Evolutionary conservation across 23 tunicate species (phyloP).

Genomic region (Aplidium turbinatum): DNA sequence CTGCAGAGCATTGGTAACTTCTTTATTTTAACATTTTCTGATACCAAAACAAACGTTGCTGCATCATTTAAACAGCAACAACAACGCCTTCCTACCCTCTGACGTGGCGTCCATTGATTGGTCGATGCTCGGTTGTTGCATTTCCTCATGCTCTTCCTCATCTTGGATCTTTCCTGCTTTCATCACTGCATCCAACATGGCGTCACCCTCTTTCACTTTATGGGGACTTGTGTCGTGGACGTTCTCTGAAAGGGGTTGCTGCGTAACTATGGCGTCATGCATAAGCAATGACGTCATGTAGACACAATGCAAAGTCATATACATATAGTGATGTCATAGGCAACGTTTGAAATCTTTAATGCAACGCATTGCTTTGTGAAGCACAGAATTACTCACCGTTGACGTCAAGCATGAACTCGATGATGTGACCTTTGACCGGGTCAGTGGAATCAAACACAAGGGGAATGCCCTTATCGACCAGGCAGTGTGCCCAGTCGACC

Average conservation of each 20-base stretch:
- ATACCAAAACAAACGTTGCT: background rate
- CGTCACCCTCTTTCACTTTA: conserved; percentile 43
- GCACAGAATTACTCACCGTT: no score
- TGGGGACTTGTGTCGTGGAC: conserved; percentile 42
- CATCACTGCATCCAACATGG: conserved; percentile 46
- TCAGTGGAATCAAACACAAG: conserved; percentile 87
- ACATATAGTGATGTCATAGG: no score
- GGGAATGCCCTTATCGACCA: conserved; percentile 81
- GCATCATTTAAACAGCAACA: background rate
- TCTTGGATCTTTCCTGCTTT: conserved; percentile 7
- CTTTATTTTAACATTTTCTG: background rate
- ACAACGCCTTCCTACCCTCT: background rate
- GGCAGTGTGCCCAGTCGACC: conserved; percentile 86
- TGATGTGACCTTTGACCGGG: conserved; percentile 84
- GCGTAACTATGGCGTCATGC: no score
- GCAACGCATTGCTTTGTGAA: no score
- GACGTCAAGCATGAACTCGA: conserved; percentile 89
- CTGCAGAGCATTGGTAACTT: no score
- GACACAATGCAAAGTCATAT: no score
- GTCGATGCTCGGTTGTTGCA: background rate
- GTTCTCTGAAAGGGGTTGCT: conserved; percentile 20
- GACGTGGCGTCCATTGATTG: conserved; percentile 2
- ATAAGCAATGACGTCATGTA: no score
- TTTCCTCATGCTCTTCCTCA: conserved; percentile 19
- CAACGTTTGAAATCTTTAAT: no score